Base-by-base conservation (phyloP, 2,797 vertebrate species). In the Erethizon dorsatum region DNA sequence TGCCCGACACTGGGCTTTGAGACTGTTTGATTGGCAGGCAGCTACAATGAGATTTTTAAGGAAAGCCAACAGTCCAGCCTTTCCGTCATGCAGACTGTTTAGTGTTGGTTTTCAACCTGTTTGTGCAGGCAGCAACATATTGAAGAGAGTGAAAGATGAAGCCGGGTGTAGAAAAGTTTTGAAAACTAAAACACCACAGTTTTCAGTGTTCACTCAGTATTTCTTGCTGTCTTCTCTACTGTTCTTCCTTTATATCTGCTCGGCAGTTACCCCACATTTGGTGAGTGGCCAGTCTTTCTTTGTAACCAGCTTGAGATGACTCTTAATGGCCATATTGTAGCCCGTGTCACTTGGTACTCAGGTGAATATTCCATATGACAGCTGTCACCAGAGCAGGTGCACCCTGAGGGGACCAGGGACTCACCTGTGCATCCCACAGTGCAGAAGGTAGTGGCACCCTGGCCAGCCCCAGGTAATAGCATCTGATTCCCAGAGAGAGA, bases 381-480 rank as follows among this genome's bases (percentile, higher is more conserved):
- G n/a, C 2, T 47, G 65, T 10, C 94, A 28, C 87, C 31, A 13
- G 10, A 31, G 15, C 9, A 5, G 20, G 20, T 10, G 4, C 56
- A 12, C 15, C 11, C 22, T 57, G 18, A 20, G 59, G 52, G 13
- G 61, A 37, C 28, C 8, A 28, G 31, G 71, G 33, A 37, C 41
- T 61, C 22, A 5, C n/a, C 24, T 33, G 1, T 41, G 28, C 14
- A 14, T 7, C 33, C 65, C 4, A 0, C 0, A 37, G 78, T 11
- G 17, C 26, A 24, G 26, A 24, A 65, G 3, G 26, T 3, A 4
- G 61, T 18, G 26, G 20, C 22, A 9, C 2, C 0, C 7, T 8
- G 18, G 33, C 63, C 18, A 2, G 22, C 18, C 50, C 3, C 13
- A 1, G 67, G 65, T 26, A 6, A 61, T 12, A 24, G 14, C n/a